A percentile compares a stretch with the other conserved stretches of the same genome.
Evolutionary conservation across 1,140 invertebrate genomes (phyloP).

Genomic region (Trachymyrmex septentrionalis): DNA sequence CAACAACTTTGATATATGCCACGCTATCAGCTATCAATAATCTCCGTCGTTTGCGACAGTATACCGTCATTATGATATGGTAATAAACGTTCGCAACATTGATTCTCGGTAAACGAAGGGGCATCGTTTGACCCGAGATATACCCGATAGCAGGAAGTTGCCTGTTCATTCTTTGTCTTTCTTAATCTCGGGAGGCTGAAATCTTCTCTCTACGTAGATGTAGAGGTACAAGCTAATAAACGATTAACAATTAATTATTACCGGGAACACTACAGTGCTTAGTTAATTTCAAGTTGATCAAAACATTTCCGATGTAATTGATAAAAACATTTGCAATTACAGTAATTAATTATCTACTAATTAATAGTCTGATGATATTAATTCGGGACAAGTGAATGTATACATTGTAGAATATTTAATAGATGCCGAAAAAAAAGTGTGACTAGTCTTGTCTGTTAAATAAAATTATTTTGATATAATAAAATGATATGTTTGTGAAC

Average conservation of each 20-base stretch:
- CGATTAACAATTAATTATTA: conserved; percentile 55
- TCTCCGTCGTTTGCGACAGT: conserved; percentile 45
- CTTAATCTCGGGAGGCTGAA: conserved; percentile 17
- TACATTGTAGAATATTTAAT: background rate
- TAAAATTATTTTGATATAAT: background rate
- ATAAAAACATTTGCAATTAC: conserved; percentile 14
- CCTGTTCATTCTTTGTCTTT: conserved; percentile 56
- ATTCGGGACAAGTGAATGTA: background rate
- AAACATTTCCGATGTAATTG: conserved; percentile 11
- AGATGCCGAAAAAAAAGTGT: background rate
- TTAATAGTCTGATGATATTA: conserved; percentile 9
- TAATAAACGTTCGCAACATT: conserved; percentile 56
- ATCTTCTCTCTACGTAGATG: background rate
- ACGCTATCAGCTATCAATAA: conserved; percentile 66
- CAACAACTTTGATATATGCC: conserved; percentile 54
- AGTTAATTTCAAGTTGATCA: conserved; percentile 1
- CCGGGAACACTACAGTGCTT: conserved; percentile 24
- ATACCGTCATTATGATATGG: conserved; percentile 53
- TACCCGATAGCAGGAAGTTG: conserved; percentile 53
- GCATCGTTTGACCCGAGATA: conserved; percentile 40
- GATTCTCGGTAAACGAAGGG: conserved; percentile 58
- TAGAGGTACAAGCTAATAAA: conserved; percentile 19
- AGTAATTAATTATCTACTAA: conserved; percentile 35
- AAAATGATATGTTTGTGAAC: background rate
- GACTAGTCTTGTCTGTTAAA: too few species aligned